phyloP scores from a whole-genome alignment of 2,797 vertebrate genomes.

The Holocentrus rufus region DNA sequence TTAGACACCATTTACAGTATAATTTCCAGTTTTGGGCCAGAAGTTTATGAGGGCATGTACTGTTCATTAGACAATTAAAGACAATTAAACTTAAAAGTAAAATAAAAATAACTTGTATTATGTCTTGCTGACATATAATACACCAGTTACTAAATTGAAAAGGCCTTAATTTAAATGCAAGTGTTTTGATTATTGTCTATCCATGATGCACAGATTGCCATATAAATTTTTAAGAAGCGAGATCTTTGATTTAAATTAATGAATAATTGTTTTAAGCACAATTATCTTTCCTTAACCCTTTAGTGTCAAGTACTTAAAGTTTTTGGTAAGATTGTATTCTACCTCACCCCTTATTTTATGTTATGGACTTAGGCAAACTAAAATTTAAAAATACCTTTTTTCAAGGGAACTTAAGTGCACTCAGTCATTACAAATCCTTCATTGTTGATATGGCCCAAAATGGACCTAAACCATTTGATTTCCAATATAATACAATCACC shows the following conservation, averaged over 20 bases:
- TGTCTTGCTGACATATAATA: slow-evolving; percentile 49
- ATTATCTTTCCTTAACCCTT: slow-evolving; percentile 23
- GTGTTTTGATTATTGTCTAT: slow-evolving; percentile 53
- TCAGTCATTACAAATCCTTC: slow-evolving; percentile 29
- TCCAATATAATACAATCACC: slow-evolving; percentile 50
- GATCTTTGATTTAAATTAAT: slow-evolving; percentile 28
- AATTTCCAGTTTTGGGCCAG: slow-evolving; percentile 59
- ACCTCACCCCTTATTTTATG: slow-evolving; percentile 54
- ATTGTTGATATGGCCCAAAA: slow-evolving; percentile 16
- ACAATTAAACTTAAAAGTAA: slow-evolving; percentile 39
- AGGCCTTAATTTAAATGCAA: slow-evolving; percentile 67
- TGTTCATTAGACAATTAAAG: slow-evolving; percentile 44
- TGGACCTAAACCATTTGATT: slow-evolving; percentile 28
- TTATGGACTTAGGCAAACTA: slow-evolving; percentile 35
- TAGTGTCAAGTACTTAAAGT: slow-evolving; percentile 26
- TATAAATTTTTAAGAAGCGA: slow-evolving; percentile 30
- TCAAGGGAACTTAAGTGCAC: slow-evolving; percentile 39
- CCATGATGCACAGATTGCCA: slow-evolving; percentile 42
- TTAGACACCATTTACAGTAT: slow-evolving; percentile 10
- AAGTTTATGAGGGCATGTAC: slow-evolving; percentile 40
- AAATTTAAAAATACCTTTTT: not conserved
- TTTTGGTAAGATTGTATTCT: slow-evolving; percentile 59
- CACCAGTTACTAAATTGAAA: slow-evolving; percentile 72
- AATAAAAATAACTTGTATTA: not conserved
- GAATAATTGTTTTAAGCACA: slow-evolving; percentile 49